Conservation (phyloP, 2,113 vertebrate species). For the Mohoua ochrocephala region DNA sequence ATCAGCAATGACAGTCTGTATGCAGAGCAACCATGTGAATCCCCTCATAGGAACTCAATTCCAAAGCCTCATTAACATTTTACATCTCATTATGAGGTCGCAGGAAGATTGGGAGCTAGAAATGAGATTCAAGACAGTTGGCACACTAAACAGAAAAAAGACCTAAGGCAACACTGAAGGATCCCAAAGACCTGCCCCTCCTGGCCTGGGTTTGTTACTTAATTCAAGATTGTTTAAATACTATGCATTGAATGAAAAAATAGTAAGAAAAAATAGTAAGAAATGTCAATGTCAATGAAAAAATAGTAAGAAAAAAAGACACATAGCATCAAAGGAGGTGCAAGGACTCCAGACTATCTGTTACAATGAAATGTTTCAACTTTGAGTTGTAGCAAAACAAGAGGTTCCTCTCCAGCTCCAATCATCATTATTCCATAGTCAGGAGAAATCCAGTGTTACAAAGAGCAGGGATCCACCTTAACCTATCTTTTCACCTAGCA, state of each 20-base stretch:
- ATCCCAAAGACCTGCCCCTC: background rate
- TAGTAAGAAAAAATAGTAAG: background rate
- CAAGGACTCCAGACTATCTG: background rate
- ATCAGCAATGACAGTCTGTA: background rate
- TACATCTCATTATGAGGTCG: background rate
- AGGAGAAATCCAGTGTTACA: background rate
- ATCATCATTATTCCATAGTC: too few relatives aligned
- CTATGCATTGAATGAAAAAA: background rate
- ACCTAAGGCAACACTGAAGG: background rate
- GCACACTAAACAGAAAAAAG: background rate
- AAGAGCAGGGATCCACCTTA: background rate
- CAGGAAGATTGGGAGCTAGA: background rate
- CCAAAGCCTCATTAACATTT: background rate
- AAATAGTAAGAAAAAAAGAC: background rate
- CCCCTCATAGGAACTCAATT: background rate
- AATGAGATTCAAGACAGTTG: background rate
- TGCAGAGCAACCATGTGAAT: background rate
- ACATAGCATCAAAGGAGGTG: background rate
- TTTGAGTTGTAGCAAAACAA: background rate
- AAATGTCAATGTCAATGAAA: background rate
- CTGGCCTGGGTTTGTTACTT: background rate
- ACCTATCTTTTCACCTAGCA: background rate
- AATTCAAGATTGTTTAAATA: background rate
- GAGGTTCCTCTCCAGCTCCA: background rate
- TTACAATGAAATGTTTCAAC: background rate